These are phyloP conservation scores for Cuculus canorus DNA, from an alignment of 2,797 vertebrate species.

Conservation along the genomic window DNA sequence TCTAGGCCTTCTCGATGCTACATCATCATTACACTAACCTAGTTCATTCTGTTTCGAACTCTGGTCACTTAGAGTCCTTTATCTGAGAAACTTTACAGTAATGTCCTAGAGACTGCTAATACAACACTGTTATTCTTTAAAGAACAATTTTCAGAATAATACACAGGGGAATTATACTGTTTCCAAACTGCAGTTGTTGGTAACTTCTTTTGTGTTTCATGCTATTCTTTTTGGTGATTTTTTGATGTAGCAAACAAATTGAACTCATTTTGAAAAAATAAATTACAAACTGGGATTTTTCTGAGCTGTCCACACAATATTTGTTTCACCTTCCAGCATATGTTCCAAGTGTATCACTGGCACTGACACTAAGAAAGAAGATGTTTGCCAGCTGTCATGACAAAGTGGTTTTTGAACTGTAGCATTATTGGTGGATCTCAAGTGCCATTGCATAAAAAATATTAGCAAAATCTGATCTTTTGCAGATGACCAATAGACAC, in stretches of 20 bases:
- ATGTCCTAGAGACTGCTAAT: not conserved
- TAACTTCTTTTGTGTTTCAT: constrained; percentile 26
- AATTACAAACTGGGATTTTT: constrained; percentile 16
- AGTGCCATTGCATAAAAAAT: not conserved
- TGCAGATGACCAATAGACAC: not conserved
- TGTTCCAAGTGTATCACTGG: not conserved
- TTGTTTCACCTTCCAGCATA: constrained; percentile 9
- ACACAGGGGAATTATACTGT: not conserved
- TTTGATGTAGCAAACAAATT: constrained; percentile 50
- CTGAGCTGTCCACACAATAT: not conserved
- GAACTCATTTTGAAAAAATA: constrained; percentile 46
- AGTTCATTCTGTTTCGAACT: not conserved
- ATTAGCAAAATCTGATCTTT: not conserved
- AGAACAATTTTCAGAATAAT: not conserved
- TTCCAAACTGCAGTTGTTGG: constrained; percentile 12
- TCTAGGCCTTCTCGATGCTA: not conserved
- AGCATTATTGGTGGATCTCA: not conserved
- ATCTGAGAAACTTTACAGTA: not conserved
- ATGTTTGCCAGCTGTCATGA: constrained; percentile 12
- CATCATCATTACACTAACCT: not conserved
- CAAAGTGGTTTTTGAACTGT: not conserved
- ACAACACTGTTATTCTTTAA: not conserved
- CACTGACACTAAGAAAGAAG: not conserved
- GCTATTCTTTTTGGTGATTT: constrained; percentile 24
- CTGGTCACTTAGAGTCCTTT: not conserved